Evolutionary conservation across 1,140 invertebrate genomes (phyloP).

Genomic region (Heliothis subflexa): DNA sequence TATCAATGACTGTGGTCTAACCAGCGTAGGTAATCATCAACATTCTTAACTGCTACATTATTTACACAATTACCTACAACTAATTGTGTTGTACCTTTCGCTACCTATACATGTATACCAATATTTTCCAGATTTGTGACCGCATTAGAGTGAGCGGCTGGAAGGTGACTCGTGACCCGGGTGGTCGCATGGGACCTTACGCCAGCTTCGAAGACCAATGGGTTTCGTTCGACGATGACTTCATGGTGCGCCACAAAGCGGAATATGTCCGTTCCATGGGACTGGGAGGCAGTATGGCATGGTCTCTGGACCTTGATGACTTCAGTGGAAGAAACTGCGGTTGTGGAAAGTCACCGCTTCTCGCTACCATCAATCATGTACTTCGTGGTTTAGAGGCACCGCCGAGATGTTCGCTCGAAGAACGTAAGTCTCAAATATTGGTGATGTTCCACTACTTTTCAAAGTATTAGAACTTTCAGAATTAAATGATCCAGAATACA

Average conservation of each 20-base stretch:
- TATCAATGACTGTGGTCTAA: no score
- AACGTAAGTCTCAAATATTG: constrained; percentile 65
- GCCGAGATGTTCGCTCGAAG: constrained; percentile 73
- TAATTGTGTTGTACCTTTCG: no score
- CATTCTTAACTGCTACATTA: not conserved
- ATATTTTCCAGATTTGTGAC: constrained; percentile 88
- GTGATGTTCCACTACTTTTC: not conserved
- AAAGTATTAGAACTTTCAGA: no score
- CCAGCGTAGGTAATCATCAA: not conserved
- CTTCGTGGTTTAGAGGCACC: constrained; percentile 83
- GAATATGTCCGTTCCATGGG: constrained; percentile 91
- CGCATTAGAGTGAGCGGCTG: constrained; percentile 89
- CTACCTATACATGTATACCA: not conserved
- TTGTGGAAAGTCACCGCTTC: constrained; percentile 92
- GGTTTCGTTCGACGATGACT: constrained; percentile 94
- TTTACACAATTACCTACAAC: not conserved
- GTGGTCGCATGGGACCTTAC: constrained; percentile 91
- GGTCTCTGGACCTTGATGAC: constrained; percentile 92
- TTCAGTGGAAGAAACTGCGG: constrained; percentile 90
- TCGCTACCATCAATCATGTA: constrained; percentile 89
- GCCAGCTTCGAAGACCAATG: constrained; percentile 92
- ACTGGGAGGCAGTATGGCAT: constrained; percentile 94
- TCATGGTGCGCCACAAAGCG: constrained; percentile 90
- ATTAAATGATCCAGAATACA: no score
- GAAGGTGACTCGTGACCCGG: constrained; percentile 89